Percentiles rank a stretch among this genome's conserved stretches.
Conservation (phyloP, 1,140 invertebrate genomes). For the Bradysia coprophila region DNA sequence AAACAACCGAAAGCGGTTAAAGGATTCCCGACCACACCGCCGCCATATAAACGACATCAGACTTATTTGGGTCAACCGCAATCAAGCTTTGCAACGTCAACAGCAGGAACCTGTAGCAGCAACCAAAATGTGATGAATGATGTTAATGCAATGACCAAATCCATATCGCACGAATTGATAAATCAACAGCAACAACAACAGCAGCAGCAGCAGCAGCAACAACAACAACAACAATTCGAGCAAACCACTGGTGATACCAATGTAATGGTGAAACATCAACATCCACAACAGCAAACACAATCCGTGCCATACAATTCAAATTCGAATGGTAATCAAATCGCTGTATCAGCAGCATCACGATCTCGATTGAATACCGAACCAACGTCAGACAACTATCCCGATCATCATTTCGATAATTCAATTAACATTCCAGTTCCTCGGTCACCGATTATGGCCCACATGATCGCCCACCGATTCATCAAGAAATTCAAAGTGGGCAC, state of each 20-base stretch:
- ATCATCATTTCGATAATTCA: conserved; percentile 9
- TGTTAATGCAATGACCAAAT: conserved; percentile 52
- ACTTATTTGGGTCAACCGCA: conserved; percentile 20
- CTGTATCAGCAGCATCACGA: conserved; percentile 21
- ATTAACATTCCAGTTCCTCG: conserved; percentile 45
- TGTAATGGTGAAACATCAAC: too few species aligned
- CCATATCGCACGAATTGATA: conserved; percentile 82
- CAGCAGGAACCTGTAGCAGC: neutral
- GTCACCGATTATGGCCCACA: conserved; percentile 74
- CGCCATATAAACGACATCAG: conserved; percentile 51
- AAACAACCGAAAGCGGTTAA: neutral
- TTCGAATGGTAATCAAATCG: conserved; percentile 1
- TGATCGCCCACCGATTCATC: conserved; percentile 78
- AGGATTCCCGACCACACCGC: conserved; percentile 55
- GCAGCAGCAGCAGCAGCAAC: conserved; percentile 5
- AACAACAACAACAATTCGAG: neutral
- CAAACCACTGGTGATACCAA: neutral
- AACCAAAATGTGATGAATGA: neutral
- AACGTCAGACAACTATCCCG: conserved; percentile 27
- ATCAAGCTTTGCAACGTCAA: conserved; percentile 2
- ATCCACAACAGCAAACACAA: too few species aligned
- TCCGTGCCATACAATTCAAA: neutral
- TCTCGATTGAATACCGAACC: conserved; percentile 51
- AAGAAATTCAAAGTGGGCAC: conserved; percentile 76
- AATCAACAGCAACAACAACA: conserved; percentile 48